phyloP scores from a whole-genome alignment of 23 tunicate genomes.

The Styela clava region DNA sequence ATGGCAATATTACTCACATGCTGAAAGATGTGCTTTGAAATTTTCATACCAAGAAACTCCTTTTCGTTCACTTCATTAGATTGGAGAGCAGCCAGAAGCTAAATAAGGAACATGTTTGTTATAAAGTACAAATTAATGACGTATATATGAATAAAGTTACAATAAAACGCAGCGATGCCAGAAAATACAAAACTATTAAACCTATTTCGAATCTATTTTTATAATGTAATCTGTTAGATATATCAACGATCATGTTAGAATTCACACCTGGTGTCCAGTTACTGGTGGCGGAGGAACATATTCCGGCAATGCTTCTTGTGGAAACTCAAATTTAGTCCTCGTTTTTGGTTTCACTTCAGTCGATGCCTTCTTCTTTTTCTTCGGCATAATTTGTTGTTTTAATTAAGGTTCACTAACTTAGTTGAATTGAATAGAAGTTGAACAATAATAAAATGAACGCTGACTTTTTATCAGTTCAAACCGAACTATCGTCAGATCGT shows the following conservation, averaged over 20 bases:
- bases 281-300: conserved; percentile 69
- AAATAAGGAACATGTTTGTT: not conserved
- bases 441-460: not conserved
- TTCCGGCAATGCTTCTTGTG: conserved; percentile 63
- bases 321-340: conserved; percentile 51
- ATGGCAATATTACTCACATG: conserved; percentile 29
- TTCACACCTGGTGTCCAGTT: conserved; percentile 65
- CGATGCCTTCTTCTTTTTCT: conserved; percentile 56
- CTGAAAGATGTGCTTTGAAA: conserved; percentile 58
- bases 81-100: conserved; percentile 75
- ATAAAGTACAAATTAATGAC: not conserved
- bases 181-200: not conserved
- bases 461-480: too few relatives aligned
- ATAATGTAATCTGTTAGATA: not conserved
- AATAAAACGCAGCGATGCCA: not conserved
- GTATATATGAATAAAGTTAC: not conserved
- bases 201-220: too few relatives aligned
- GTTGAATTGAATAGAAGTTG: not conserved
- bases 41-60: conserved; percentile 74
- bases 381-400: conserved; percentile 36
- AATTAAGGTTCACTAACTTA: too few relatives aligned
- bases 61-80: conserved; percentile 78
- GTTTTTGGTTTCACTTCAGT: conserved; percentile 9
- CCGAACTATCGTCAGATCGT: too few relatives aligned
- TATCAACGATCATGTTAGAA: not conserved